phyloP scores from a whole-genome alignment of 2,797 vertebrate species.

The Dendrocincla fuliginosa region DNA sequence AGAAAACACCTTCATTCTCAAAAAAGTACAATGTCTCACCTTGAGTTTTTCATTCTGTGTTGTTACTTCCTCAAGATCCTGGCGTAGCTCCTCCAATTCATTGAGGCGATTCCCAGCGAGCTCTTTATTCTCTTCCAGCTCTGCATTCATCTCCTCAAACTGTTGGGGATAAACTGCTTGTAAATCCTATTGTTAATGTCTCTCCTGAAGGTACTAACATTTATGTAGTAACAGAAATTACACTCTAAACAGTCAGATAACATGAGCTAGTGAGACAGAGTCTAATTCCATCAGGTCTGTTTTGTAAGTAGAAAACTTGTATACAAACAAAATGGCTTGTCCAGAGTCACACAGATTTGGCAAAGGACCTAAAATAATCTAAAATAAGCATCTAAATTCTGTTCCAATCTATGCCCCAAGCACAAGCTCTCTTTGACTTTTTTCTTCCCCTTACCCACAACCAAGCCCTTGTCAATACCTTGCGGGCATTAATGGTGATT shows the following conservation, averaged over 20 bases:
- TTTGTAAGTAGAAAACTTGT: background rate
- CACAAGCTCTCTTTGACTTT: background rate
- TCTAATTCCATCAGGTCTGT: background rate
- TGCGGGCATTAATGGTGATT: slow-evolving; percentile 94
- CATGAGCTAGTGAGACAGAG: background rate
- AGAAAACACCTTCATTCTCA: background rate
- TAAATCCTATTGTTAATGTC: background rate
- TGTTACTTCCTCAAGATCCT: slow-evolving; percentile 90
- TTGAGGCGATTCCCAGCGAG: slow-evolving; percentile 90
- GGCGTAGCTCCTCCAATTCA: slow-evolving; percentile 92
- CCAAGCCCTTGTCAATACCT: slow-evolving; percentile 75
- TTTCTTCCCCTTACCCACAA: background rate
- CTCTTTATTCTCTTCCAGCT: slow-evolving; percentile 95
- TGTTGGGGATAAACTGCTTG: slow-evolving; percentile 22
- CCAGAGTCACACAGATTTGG: background rate
- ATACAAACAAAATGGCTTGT: background rate
- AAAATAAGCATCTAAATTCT: background rate
- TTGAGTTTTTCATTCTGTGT: slow-evolving; percentile 92
- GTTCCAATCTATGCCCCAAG: background rate
- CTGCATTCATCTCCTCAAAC: slow-evolving; percentile 99
- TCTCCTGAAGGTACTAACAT: background rate
- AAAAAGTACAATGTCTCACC: slow-evolving; percentile 66
- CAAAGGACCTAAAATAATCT: background rate
- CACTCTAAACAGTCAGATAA: background rate
- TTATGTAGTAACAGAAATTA: background rate